Base-by-base conservation (phyloP, 2,113 vertebrate species). In the Dendropsophus ebraccatus region DNA sequence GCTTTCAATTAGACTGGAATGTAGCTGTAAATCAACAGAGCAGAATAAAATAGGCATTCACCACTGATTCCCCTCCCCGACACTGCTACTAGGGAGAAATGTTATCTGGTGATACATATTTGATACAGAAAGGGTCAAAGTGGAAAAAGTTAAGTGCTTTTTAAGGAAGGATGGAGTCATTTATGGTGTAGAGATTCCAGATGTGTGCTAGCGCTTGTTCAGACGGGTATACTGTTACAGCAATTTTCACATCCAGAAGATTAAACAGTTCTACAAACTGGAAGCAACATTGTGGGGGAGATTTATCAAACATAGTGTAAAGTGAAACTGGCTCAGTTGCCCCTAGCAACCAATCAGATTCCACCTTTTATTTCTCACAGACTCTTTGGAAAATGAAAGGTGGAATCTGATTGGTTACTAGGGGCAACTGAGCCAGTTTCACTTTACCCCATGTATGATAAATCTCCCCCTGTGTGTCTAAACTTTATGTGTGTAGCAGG, bases 1-100 rank as follows among this genome's bases (percentile, higher is more conserved):
- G 19, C 58, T 67, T 85, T 85, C 41, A 77, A 77, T 52, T 69
- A 78, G 25, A 85, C 21, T 74, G 70, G 67, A 60, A 74, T 83
- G 69, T n/a, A 11, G 50, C n/a, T 41, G 67, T 83, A 83, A 83
- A 73, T 56, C 69, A 56, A 58, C 30, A 72, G 28, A 25, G 32
- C 65, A n/a, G 28, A 16, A 58, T 54, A 74, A 73, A 83, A 56
- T 60, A 58, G 47, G 35, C 35, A 60, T 41, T n/a, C 14, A 41
- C 17, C 60, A 21, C 52, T n/a, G 77, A 21, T 25, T 30, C 28
- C 17, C 37, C n/a, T 58, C 8, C 8, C 8, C 8, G 41, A 56
- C 56, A 60, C 23, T 1, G 35, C 41, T 58, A 74, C 30, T 54
- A 49, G n/a, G 35, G 49, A 41, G 81, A 70, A 83, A 54, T n/a